phyloP scores from a whole-genome alignment of 2,888 invertebrate genomes.

The Apodemia hepburni region DNA sequence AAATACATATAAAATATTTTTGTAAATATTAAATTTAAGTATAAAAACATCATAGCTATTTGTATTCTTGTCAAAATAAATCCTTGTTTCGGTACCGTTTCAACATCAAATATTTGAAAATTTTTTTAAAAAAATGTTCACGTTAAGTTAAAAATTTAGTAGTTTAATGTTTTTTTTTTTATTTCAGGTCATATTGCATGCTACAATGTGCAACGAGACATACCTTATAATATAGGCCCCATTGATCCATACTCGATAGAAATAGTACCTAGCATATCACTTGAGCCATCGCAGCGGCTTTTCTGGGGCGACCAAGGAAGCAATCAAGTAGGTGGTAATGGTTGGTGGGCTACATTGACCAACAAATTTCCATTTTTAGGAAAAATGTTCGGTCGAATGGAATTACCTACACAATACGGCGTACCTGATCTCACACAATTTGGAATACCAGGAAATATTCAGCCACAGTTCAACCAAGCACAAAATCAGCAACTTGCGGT shows the following conservation, averaged over 20 bases:
- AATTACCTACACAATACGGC: constrained; percentile 53
- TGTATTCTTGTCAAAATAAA: too few relatives aligned
- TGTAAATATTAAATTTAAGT: too few relatives aligned
- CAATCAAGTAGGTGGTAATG: constrained; percentile 70
- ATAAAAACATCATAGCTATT: too few relatives aligned
- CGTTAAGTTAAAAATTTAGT: too few relatives aligned
- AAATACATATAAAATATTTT: too few relatives aligned
- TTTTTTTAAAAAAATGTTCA: background rate
- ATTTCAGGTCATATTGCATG: constrained; percentile 56
- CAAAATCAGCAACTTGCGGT: constrained; percentile 24
- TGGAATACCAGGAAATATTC: constrained; percentile 31
- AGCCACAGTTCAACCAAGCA: constrained; percentile 33
- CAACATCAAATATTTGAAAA: too few relatives aligned
- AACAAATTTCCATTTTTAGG: constrained; percentile 69
- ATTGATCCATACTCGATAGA: constrained; percentile 55
- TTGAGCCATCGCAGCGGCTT: constrained; percentile 61
- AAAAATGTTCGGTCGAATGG: constrained; percentile 67
- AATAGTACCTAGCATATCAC: constrained; percentile 44
- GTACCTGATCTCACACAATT: constrained; percentile 38
- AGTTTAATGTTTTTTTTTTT: background rate
- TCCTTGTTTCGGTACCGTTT: too few relatives aligned
- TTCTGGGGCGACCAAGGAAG: constrained; percentile 65
- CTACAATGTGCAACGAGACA: constrained; percentile 58
- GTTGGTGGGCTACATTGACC: constrained; percentile 61
- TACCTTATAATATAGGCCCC: constrained; percentile 55